These are phyloP conservation scores for Archips crataeganus DNA, from an alignment of 2,888 invertebrate genomes.

Conservation along the genomic window DNA sequence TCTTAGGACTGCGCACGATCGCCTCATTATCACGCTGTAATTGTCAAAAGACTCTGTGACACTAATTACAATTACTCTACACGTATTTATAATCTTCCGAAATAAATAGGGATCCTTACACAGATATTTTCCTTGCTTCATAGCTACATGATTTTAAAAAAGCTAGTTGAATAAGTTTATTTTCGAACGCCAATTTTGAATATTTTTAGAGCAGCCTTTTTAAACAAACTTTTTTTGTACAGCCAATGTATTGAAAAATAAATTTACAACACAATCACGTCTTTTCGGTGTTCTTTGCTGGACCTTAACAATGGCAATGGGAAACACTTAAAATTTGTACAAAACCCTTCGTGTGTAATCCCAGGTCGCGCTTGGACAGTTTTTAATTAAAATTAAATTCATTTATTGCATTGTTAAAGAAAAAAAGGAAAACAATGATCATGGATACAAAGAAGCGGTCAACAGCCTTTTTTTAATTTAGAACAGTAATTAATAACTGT, in stretches of 20 bases:
- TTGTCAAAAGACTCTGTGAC: slow-evolving; percentile 33
- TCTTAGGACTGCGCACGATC: slow-evolving; percentile 12
- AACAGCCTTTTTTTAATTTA: slow-evolving; percentile 1
- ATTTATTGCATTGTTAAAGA: background rate
- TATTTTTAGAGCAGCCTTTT: no score
- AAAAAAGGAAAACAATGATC: background rate
- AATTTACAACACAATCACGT: no score
- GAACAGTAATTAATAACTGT: background rate
- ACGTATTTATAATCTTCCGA: background rate
- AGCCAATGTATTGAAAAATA: no score
- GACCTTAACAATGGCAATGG: no score
- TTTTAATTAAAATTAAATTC: background rate
- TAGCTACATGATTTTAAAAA: no score
- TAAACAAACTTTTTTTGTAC: no score
- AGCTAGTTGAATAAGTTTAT: no score
- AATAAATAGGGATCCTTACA: background rate
- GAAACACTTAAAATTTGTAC: no score
- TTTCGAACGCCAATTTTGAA: no score
- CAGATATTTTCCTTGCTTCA: background rate
- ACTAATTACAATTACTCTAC: slow-evolving; percentile 1
- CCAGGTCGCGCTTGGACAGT: background rate
- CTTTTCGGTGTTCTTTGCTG: no score
- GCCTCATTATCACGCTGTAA: slow-evolving; percentile 10
- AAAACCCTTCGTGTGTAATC: no score
- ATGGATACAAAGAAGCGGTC: background rate